Evolutionary conservation across 2,797 vertebrate genomes (phyloP), one percentile per base, ranked within the genome.

Genomic region (Syncerus caffer): DNA sequence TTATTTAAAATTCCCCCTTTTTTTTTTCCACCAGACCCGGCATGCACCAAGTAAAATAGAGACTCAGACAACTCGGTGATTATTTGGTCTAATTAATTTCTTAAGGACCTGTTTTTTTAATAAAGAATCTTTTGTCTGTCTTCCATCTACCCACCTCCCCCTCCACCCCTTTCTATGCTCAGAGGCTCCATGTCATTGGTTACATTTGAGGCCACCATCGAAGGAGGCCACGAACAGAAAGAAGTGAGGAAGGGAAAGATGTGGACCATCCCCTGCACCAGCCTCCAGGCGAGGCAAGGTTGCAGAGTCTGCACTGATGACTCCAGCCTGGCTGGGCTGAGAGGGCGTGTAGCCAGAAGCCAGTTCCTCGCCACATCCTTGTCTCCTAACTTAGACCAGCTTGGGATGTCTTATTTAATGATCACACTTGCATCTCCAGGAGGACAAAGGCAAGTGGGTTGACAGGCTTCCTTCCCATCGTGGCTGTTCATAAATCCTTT

Each of bases 61-160:
- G 95, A 92, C 83, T 97, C 62, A 96, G 93, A 97, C 8, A 14
- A 0, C 83, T 97, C 85, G 16, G 25, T 98, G 98, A 98, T 99
- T 98, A 98, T 98, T 98, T 98, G 95, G 98, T 97, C 96, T 98
- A 98, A 98, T 98, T 99, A 98, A 98, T 98, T 99, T 99, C 96
- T 97, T 97, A 97, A 98, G 97, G 96, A 97, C 95, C 97, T 78
- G 15, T 47, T 47, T 79, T 27, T 76, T 97, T 51, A 94, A 97
- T 91, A 89, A 38, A 6, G 21, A 19, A 2, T 95, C 80, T 96
- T 95, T 95, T 97, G 89, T 95, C 74, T 96, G 15, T 90, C 62
- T 67, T 83, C 83, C 79, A 17, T 62, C 55, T 91, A n/a, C 62
- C 31, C 38, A 50, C 10, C 4, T 16, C 51, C 90, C 47, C n/a